phyloP scores from a whole-genome alignment of 1,140 invertebrate genomes.

The Spodoptera frugiperda region DNA sequence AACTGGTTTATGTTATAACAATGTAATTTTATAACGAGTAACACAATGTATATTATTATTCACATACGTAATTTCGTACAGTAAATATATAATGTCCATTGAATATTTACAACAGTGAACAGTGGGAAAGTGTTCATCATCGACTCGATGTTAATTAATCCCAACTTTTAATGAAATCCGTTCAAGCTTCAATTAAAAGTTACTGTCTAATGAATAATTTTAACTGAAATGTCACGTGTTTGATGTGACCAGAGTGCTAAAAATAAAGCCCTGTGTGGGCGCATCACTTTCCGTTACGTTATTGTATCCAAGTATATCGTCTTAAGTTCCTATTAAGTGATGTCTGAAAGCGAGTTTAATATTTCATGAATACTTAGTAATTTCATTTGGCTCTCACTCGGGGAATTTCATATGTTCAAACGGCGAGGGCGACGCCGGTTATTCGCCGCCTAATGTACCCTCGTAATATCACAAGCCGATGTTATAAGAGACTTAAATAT shows the following conservation, averaged over 20 bases:
- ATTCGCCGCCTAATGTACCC: slow-evolving; percentile 27
- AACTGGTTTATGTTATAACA: no score
- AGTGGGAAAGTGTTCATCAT: neutral
- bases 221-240: neutral
- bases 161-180: neutral
- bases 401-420: slow-evolving; percentile 42
- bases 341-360: slow-evolving; percentile 26
- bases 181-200: slow-evolving; percentile 3
- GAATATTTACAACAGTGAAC: neutral
- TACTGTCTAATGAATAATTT: neutral
- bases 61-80: neutral
- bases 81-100: neutral
- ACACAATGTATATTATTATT: no score
- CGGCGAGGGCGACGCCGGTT: slow-evolving; percentile 24
- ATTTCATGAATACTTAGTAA: slow-evolving; percentile 42
- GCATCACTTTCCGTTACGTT: neutral
- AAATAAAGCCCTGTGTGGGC: neutral
- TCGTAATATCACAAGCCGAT: slow-evolving; percentile 22
- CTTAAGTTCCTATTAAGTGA: slow-evolving; percentile 25
- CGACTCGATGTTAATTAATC: neutral
- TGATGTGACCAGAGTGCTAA: neutral
- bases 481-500: slow-evolving; percentile 10
- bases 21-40: no score
- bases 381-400: slow-evolving; percentile 36
- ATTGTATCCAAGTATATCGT: slow-evolving; percentile 2